Evolutionary conservation across 2,888 invertebrate species (phyloP).

Genomic region (Xiphydria camelus): DNA sequence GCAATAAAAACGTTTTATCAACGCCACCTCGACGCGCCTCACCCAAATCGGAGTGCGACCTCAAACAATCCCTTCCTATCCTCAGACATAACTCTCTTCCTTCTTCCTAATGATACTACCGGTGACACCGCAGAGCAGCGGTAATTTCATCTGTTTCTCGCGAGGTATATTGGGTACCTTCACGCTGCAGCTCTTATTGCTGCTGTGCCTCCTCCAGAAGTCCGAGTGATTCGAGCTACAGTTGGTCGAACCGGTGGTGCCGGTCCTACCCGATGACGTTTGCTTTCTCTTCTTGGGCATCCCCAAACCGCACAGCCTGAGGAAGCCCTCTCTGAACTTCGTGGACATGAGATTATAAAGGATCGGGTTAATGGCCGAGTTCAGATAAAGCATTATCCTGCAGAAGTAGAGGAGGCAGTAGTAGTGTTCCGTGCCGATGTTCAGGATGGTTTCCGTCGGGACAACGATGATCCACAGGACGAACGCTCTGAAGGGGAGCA

Average conservation of each 20-base stretch:
- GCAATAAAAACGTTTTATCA: no score
- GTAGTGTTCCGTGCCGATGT: slow-evolving; percentile 78
- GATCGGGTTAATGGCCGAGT: slow-evolving; percentile 90
- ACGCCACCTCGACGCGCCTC: no score
- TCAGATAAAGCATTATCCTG: slow-evolving; percentile 85
- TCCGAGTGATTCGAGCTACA: slow-evolving; percentile 48
- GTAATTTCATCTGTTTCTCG: slow-evolving; percentile 40
- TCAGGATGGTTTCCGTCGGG: slow-evolving; percentile 66
- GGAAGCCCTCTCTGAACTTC: slow-evolving; percentile 83
- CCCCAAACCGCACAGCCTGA: slow-evolving; percentile 65
- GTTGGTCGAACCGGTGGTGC: slow-evolving; percentile 46
- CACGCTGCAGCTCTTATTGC: slow-evolving; percentile 49
- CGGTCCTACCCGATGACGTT: slow-evolving; percentile 33
- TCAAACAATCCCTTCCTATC: neutral
- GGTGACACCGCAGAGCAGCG: slow-evolving; percentile 38
- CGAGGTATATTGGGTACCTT: slow-evolving; percentile 35
- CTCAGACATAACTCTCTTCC: slow-evolving; percentile 49
- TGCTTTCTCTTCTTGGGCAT: slow-evolving; percentile 30
- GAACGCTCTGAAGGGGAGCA: slow-evolving; percentile 86
- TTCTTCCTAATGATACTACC: slow-evolving; percentile 39
- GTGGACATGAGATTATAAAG: slow-evolving; percentile 91
- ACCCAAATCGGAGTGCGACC: no score
- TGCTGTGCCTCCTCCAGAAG: slow-evolving; percentile 67
- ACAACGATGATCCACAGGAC: slow-evolving; percentile 85
- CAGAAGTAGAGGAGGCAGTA: slow-evolving; percentile 84